Percentiles rank a stretch among this genome's conserved stretches.
Evolutionary conservation across 1,140 invertebrate genomes (phyloP).

Genomic region (Xylocopa sonorina): DNA sequence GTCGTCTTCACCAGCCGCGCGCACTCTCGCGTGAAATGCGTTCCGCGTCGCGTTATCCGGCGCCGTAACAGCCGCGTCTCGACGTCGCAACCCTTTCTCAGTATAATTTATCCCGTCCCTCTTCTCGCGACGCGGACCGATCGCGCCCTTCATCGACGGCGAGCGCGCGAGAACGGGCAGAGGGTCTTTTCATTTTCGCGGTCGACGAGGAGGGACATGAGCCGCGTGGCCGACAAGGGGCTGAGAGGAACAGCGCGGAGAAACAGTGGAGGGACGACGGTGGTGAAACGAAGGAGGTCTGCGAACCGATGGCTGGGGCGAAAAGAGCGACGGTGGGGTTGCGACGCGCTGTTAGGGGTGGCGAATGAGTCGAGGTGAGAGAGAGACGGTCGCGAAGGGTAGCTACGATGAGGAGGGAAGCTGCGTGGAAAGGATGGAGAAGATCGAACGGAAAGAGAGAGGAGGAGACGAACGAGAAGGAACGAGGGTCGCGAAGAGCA

Average conservation of each 20-base stretch:
- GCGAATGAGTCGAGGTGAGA: no score
- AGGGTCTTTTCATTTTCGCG: constrained; percentile 18
- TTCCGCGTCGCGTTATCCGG: not conserved
- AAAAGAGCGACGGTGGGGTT: not conserved
- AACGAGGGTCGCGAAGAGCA: not conserved
- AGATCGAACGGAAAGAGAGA: no score
- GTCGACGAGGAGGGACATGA: not conserved
- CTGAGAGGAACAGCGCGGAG: not conserved
- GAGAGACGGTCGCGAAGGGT: not conserved
- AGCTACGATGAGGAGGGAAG: no score
- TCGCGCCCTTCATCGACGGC: not conserved
- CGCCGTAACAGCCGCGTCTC: no score
- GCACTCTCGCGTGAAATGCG: not conserved
- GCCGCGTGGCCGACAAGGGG: not conserved
- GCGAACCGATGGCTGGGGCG: not conserved
- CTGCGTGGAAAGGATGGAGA: not conserved
- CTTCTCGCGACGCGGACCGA: not conserved
- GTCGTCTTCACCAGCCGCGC: no score
- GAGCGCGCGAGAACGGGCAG: not conserved
- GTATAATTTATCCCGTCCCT: not conserved
- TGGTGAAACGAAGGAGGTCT: not conserved
- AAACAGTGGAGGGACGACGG: not conserved
- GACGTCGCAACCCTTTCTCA: not conserved
- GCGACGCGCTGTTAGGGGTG: not conserved
- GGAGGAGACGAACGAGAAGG: no score